Conservation (phyloP, 2,797 vertebrate species). For the Podarcis siculus region DNA sequence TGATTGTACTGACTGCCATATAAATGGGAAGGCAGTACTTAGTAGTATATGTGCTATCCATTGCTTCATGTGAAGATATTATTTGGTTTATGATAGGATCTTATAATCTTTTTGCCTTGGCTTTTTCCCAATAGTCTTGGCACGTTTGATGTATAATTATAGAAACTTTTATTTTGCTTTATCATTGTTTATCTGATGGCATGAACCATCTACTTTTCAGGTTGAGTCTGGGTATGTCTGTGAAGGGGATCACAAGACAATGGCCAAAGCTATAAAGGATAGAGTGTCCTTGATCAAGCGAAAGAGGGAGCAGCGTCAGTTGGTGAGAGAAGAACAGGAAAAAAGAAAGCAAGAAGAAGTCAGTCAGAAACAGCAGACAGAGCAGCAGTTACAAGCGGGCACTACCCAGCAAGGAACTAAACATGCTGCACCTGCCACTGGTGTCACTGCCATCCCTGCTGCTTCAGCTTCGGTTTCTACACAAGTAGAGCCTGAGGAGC, state of each 20-base stretch:
- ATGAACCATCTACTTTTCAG: constrained; percentile 74
- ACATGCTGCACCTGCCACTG: constrained; percentile 65
- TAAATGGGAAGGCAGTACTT: neutral
- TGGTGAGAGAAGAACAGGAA: constrained; percentile 93
- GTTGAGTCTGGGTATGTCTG: constrained; percentile 98
- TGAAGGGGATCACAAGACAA: constrained; percentile 98
- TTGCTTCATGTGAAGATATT: neutral
- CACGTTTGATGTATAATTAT: neutral
- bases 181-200: constrained; percentile 26
- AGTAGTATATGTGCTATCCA: neutral
- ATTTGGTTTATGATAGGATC: neutral
- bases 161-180: neutral
- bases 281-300: constrained; percentile 94
- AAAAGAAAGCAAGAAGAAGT: constrained; percentile 89
- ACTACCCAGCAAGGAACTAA: constrained; percentile 79
- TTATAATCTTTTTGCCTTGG: neutral
- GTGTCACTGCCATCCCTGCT: constrained; percentile 63
- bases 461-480: constrained; percentile 79
- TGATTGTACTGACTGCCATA: neutral
- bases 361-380: constrained; percentile 79
- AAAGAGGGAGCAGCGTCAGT: constrained; percentile 92
- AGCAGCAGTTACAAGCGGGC: constrained; percentile 75
- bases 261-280: constrained; percentile 99
- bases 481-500: constrained; percentile 90
- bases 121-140: no score